phyloP scores from a whole-genome alignment of 2,113 vertebrate species.

The Hylia prasina region DNA sequence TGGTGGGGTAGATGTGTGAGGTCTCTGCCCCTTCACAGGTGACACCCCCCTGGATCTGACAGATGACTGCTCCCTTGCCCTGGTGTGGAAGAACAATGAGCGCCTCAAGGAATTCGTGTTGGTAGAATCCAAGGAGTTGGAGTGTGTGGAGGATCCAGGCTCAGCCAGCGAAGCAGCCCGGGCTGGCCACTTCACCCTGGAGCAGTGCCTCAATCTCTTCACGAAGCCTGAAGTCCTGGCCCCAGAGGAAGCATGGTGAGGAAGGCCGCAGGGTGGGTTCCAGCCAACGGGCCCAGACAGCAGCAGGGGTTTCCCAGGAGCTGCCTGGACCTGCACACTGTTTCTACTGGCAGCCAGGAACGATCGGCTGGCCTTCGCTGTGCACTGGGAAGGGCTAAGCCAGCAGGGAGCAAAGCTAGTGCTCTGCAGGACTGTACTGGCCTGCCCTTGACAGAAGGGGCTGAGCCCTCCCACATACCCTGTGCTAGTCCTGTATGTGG shows the following conservation, averaged over 20 bases:
- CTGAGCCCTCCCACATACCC: background rate
- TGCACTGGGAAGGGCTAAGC: background rate
- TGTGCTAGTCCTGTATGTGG: background rate
- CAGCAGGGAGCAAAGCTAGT: background rate
- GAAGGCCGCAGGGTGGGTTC: background rate
- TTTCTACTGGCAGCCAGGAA: background rate
- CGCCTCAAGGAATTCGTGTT: conserved; percentile 92
- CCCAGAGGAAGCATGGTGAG: conserved; percentile 96
- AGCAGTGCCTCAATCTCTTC: conserved; percentile 98
- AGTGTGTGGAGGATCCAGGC: conserved; percentile 89
- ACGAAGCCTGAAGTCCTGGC: conserved; percentile 96
- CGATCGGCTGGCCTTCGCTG: background rate
- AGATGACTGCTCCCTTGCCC: conserved; percentile 84
- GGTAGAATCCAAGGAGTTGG: conserved; percentile 94
- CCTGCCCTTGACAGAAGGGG: background rate
- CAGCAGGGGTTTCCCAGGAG: background rate
- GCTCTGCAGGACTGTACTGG: background rate
- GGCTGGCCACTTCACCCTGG: conserved; percentile 94
- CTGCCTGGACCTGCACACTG: rapidly evolving
- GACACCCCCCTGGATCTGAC: conserved; percentile 80
- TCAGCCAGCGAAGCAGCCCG: conserved; percentile 90
- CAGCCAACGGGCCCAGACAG: background rate
- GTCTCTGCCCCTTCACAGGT: conserved; percentile 53
- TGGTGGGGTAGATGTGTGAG: background rate
- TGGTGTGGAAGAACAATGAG: conserved; percentile 98